phyloP scores from a whole-genome alignment of 2,797 vertebrate species.

The Cephalopachus bancanus region DNA sequence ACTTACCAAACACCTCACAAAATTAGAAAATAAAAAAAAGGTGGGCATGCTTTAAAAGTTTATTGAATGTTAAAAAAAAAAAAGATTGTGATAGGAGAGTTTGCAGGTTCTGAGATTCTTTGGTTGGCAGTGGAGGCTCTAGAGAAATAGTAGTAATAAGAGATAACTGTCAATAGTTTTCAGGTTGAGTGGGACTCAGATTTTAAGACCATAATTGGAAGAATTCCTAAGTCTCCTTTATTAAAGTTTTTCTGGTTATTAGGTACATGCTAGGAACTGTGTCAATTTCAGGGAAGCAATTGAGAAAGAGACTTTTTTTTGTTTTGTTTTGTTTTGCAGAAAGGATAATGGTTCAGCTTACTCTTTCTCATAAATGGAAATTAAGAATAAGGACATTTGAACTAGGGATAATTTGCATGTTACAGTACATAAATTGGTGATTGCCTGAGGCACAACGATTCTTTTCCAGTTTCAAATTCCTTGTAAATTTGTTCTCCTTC shows the following conservation, averaged over 20 bases:
- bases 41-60: neutral
- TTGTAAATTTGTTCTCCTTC: conserved; percentile 18
- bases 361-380: conserved; percentile 23
- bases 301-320: conserved; percentile 43
- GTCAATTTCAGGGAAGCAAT: conserved; percentile 9
- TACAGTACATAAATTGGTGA: neutral
- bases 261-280: neutral
- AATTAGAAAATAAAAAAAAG: conserved; percentile 22
- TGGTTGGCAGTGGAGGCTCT: neutral
- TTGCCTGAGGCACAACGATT: neutral
- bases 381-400: conserved; percentile 36
- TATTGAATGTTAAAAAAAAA: neutral
- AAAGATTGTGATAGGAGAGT: neutral
- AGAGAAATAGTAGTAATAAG: neutral
- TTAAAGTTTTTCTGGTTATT: conserved; percentile 22
- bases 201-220: neutral
- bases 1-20: neutral
- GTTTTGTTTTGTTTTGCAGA: conserved; percentile 4
- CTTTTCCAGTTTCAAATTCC: neutral
- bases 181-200: neutral
- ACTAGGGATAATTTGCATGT: neutral
- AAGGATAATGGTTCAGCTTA: neutral
- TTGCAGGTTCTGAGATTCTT: neutral
- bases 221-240: neutral
- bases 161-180: neutral